A percentile compares a stretch with the other conserved stretches of the same genome.
Evolutionary conservation across 2,797 vertebrate species (phyloP).

Genomic region (Poeciliopsis turneri): DNA sequence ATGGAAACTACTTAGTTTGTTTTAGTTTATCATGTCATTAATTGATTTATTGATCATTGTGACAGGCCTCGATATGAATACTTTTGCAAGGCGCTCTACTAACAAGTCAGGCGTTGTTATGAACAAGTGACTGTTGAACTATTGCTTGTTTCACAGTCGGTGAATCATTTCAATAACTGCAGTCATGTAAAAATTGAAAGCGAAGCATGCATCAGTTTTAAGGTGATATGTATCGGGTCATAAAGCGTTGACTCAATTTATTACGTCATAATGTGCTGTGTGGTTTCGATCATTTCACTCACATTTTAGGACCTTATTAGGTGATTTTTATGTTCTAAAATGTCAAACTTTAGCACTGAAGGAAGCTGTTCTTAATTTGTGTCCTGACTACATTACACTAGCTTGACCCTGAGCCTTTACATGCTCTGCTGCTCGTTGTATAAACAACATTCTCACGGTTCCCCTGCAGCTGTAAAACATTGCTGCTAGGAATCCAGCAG

Average conservation of each 20-base stretch:
- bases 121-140: slow-evolving; percentile 1
- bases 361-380: neutral
- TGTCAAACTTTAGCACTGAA: neutral
- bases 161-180: neutral
- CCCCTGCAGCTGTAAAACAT: neutral
- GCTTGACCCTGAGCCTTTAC: neutral
- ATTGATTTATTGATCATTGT: too few relatives aligned
- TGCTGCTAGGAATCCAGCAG: slow-evolving; percentile 1
- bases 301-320: neutral
- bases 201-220: neutral
- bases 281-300: neutral
- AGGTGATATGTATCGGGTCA: neutral
- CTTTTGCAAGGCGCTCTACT: neutral
- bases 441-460: neutral
- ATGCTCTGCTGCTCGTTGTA: slow-evolving; percentile 1
- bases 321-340: neutral
- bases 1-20: too few relatives aligned
- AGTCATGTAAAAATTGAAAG: slow-evolving; percentile 2
- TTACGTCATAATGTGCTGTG: neutral
- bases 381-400: neutral
- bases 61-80: neutral
- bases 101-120: slow-evolving; percentile 21
- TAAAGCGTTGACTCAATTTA: neutral
- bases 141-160: neutral
- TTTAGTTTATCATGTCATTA: too few relatives aligned